Evolutionary conservation across 2,797 vertebrate species (phyloP).

Genomic region (Saxicola maurus): DNA sequence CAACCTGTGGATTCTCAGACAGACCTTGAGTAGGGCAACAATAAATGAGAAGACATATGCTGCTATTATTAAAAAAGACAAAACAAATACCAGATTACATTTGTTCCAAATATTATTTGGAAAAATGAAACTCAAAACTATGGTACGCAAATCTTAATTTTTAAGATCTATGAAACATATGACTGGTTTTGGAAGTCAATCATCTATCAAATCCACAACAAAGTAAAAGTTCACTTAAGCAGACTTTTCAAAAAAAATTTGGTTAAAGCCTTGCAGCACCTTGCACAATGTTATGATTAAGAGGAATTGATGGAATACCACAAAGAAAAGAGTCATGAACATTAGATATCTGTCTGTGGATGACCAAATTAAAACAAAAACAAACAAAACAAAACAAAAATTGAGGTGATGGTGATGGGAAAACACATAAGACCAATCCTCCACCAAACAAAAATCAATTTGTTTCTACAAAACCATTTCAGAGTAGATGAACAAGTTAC

Average conservation of each 20-base stretch:
- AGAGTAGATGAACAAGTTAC: not conserved
- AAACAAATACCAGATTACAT: not conserved
- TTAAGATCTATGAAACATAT: not conserved
- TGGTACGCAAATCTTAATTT: not conserved
- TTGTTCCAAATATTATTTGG: fast-evolving
- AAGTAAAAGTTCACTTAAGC: not conserved
- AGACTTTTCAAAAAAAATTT: not conserved
- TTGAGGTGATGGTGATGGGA: fast-evolving
- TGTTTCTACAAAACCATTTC: not conserved
- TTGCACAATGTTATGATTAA: not conserved
- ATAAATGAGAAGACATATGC: not conserved
- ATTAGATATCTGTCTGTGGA: not conserved
- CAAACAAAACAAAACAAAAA: not conserved
- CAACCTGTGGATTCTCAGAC: not conserved
- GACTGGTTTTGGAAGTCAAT: not conserved
- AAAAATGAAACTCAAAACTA: not conserved
- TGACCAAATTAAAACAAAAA: not conserved
- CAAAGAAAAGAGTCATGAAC: fast-evolving
- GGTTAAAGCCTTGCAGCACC: not conserved
- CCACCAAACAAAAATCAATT: not conserved
- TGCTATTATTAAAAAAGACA: not conserved
- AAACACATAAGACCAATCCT: not conserved
- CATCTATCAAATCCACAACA: not conserved
- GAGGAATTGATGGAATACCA: fast-evolving
- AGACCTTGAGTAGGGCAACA: not conserved